phyloP scores from a whole-genome alignment of 2,797 vertebrate genomes.

The Rhinophrynus dorsalis region DNA sequence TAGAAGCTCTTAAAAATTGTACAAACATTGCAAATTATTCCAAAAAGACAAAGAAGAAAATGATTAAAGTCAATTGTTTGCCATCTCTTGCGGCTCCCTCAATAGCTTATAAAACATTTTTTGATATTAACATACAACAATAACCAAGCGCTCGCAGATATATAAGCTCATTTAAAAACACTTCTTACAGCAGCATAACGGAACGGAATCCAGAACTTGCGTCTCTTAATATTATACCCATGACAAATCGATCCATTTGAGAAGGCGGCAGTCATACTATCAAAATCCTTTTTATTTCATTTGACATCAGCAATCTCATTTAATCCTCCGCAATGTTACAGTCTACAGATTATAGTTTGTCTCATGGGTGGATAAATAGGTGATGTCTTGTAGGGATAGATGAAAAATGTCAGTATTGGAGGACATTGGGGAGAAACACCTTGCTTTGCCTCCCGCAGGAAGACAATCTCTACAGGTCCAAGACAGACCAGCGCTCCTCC shows the following conservation, averaged over 20 bases:
- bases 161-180: constrained; percentile 15
- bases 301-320: too few species aligned
- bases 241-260: background rate
- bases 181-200: background rate
- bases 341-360: too few species aligned
- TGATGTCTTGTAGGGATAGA: too few species aligned
- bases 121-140: constrained; percentile 3
- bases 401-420: too few species aligned
- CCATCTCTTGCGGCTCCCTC: background rate
- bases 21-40: background rate
- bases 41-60: background rate
- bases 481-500: too few species aligned
- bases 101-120: constrained; percentile 15
- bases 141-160: constrained; percentile 13
- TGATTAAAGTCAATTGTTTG: background rate
- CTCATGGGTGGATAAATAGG: too few species aligned
- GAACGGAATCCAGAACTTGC: background rate
- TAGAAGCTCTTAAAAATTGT: background rate
- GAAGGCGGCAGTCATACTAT: too few species aligned
- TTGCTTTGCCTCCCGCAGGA: too few species aligned
- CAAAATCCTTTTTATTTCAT: too few species aligned
- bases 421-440: too few species aligned
- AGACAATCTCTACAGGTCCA: too few species aligned
- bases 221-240: background rate
- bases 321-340: too few species aligned